phyloP scores from a whole-genome alignment of 1,140 invertebrate genomes.

The Mya arenaria region DNA sequence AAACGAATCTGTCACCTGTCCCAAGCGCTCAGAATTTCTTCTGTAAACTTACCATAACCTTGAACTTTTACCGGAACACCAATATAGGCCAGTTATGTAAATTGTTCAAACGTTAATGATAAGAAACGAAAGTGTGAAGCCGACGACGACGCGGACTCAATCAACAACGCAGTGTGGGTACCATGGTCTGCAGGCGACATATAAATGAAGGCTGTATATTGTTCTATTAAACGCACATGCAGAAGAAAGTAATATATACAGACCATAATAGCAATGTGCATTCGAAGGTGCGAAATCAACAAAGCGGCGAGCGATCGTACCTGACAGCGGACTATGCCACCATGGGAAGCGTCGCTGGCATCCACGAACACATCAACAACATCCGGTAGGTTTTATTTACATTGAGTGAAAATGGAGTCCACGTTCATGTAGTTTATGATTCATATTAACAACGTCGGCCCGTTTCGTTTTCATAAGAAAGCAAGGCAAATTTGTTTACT shows the following conservation, averaged over 20 bases:
- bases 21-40: no score
- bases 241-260: not conserved
- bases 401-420: no score
- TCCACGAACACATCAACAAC: constrained; percentile 71
- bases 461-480: no score
- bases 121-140: not conserved
- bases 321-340: not conserved
- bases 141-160: not conserved
- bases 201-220: not conserved
- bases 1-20: no score
- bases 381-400: constrained; percentile 52
- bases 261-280: not conserved
- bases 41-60: no score
- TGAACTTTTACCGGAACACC: no score
- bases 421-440: no score
- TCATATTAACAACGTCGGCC: no score
- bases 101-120: not conserved
- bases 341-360: constrained; percentile 34
- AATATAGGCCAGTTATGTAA: no score
- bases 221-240: not conserved
- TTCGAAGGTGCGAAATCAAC: constrained; percentile 34
- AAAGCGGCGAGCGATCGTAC: constrained; percentile 55
- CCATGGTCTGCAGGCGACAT: not conserved
- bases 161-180: not conserved
- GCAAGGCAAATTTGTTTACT: no score